These are phyloP conservation scores for Apeira syringaria DNA, from an alignment of 2,888 invertebrate species.

Conservation along the genomic window DNA sequence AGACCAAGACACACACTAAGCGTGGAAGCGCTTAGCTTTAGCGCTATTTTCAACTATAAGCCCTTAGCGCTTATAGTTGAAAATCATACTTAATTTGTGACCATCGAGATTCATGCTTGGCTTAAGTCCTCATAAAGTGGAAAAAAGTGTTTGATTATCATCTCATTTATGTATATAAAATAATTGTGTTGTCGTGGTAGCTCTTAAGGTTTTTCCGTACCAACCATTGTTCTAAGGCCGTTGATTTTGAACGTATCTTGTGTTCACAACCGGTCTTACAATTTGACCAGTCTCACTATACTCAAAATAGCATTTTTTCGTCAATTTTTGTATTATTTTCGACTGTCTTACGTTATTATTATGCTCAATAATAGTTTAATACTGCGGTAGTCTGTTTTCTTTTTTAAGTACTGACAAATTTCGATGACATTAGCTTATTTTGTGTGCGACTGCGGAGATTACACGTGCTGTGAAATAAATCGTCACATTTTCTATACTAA, in stretches of 20 bases:
- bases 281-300: constrained; percentile 65
- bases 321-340: constrained; percentile 53
- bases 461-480: constrained; percentile 3
- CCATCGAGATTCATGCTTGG: no score
- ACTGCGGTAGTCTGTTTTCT: constrained; percentile 48
- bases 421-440: constrained; percentile 66
- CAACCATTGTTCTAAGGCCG: background rate
- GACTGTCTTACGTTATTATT: constrained; percentile 76
- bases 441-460: constrained; percentile 21
- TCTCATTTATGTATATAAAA: no score
- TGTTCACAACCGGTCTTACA: constrained; percentile 40
- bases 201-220: background rate
- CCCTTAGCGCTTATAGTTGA: no score
- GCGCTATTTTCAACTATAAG: no score
- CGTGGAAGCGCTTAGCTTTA: no score
- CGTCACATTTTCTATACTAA: constrained; percentile 7
- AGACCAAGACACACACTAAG: no score
- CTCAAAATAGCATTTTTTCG: constrained; percentile 73
- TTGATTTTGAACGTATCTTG: constrained; percentile 16
- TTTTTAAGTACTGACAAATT: constrained; percentile 51
- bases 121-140: no score
- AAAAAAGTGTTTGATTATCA: no score
- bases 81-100: no score
- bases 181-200: no score
- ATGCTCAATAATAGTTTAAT: constrained; percentile 78